Conservation (phyloP, 2,113 vertebrate genomes). For the Lynx canadensis region DNA sequence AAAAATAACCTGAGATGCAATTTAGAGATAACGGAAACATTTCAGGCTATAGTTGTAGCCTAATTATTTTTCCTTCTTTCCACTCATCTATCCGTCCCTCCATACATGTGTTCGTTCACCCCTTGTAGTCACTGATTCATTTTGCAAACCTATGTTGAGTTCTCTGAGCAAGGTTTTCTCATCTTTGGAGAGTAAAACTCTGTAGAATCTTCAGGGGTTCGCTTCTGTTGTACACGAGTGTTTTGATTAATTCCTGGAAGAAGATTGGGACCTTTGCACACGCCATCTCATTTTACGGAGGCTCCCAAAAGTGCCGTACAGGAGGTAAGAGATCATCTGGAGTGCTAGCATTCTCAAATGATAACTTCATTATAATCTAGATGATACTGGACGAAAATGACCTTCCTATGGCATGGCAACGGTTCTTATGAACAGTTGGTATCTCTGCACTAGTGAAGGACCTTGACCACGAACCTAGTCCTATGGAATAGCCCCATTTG, state of each 20-base stretch:
- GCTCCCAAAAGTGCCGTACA: background rate
- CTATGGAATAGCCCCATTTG: background rate
- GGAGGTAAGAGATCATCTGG: background rate
- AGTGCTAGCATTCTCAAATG: conserved; percentile 24
- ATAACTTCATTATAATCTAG: background rate
- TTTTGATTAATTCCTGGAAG: conserved; percentile 30
- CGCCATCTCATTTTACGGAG: background rate
- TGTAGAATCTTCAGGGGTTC: background rate
- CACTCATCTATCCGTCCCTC: background rate
- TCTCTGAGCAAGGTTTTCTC: background rate
- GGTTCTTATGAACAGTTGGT: background rate
- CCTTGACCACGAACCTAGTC: conserved; percentile 13
- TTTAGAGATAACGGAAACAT: background rate
- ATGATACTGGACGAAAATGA: background rate
- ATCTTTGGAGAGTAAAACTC: background rate
- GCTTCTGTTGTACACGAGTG: background rate
- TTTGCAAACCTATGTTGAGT: background rate
- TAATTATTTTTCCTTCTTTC: background rate
- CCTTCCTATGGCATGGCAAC: background rate
- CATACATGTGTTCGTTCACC: background rate
- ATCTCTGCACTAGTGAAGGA: background rate
- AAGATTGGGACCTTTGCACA: background rate
- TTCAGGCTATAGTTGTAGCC: background rate
- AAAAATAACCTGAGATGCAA: background rate
- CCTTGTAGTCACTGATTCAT: background rate